Percentiles rank a stretch among this genome's conserved stretches.
Conservation (phyloP, 2,888 invertebrate genomes). For the Parascotia fuliginaria region DNA sequence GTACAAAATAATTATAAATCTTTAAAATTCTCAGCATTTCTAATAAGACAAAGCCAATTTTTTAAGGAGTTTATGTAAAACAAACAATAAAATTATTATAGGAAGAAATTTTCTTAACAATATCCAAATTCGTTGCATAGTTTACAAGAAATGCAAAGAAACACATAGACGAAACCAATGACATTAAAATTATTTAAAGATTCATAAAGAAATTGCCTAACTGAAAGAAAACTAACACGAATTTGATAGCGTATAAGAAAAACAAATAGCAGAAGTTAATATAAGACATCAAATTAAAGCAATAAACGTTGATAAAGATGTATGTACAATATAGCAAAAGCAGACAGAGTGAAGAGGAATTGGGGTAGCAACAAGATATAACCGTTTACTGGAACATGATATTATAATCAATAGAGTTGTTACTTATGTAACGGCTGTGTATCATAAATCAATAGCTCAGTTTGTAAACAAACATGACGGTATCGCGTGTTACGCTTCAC, state of each 20-base stretch:
- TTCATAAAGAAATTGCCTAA: no score
- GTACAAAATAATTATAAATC: no score
- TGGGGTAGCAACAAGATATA: conserved; percentile 14
- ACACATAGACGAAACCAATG: no score
- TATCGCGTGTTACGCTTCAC: conserved; percentile 45
- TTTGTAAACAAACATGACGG: conserved; percentile 47
- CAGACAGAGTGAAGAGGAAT: background rate
- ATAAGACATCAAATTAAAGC: conserved; percentile 21
- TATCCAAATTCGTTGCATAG: no score
- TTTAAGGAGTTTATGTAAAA: no score
- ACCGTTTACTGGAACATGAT: conserved; percentile 26
- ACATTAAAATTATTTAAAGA: no score
- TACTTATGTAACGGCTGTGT: conserved; percentile 39
- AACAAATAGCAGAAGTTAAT: conserved; percentile 19
- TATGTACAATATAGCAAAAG: conserved; percentile 15
- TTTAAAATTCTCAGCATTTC: no score
- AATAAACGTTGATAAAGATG: conserved; percentile 28
- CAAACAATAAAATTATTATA: no score
- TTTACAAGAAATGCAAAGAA: no score
- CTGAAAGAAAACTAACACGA: conserved; percentile 4
- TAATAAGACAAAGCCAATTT: no score
- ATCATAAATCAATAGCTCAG: conserved; percentile 50
- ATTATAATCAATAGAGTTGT: conserved; percentile 43
- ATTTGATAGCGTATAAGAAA: conserved; percentile 25
- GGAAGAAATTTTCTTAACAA: no score